phyloP scores from a whole-genome alignment of 2,113 vertebrate genomes.

The Gallinago paraguaiae region DNA sequence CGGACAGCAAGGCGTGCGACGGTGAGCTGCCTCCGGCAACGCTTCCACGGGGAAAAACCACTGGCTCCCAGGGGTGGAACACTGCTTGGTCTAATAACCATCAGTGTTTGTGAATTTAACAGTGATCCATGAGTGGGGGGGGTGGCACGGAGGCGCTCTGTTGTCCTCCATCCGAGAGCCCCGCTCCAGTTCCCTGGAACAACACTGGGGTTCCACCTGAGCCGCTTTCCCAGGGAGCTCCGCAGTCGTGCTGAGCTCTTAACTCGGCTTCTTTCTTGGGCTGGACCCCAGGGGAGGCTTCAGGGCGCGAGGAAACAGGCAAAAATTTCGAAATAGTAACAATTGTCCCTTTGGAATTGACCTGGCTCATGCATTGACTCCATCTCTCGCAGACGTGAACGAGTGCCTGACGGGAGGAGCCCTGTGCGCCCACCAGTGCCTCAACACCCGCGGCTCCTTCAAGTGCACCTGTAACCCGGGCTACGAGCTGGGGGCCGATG shows the following conservation, averaged over 20 bases:
- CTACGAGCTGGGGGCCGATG: conserved; percentile 89
- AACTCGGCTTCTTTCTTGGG: too few relatives aligned
- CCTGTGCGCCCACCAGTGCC: conserved; percentile 86
- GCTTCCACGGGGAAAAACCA: rapidly evolving
- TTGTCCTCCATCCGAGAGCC: not conserved
- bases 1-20: conserved; percentile 82
- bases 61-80: rapidly evolving
- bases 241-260: not conserved
- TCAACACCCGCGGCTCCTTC: conserved; percentile 89
- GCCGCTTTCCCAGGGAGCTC: not conserved
- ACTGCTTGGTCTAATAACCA: rapidly evolving
- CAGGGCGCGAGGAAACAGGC: not conserved
- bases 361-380: rapidly evolving
- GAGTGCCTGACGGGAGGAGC: conserved; percentile 81
- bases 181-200: rapidly evolving
- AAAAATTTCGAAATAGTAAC: not conserved
- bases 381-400: conserved; percentile 80
- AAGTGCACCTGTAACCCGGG: conserved; percentile 84
- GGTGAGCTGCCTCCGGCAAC: conserved; percentile 61
- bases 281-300: not conserved
- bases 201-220: rapidly evolving
- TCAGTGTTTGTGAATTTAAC: rapidly evolving
- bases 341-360: not conserved
- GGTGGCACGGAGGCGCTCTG: not conserved
- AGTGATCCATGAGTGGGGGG: not conserved